Conservation (phyloP, 2,797 vertebrate species). For the Protosalanx chinensis region DNA sequence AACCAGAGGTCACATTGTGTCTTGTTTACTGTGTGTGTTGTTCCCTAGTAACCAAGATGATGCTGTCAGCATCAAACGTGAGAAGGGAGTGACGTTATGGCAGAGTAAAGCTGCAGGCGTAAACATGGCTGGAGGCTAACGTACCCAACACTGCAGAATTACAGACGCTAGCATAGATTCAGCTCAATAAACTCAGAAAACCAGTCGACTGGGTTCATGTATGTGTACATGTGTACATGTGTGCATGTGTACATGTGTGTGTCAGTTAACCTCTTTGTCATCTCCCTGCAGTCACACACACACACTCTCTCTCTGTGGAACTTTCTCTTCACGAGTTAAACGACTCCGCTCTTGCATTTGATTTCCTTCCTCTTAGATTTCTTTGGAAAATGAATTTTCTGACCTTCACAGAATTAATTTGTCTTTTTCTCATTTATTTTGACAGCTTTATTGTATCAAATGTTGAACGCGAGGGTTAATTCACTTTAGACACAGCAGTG, state of each 20-base stretch:
- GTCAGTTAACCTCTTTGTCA: neutral
- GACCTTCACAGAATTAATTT: slow-evolving; percentile 28
- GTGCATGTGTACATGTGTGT: neutral
- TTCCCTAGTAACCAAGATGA: neutral
- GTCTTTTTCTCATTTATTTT: slow-evolving; percentile 7
- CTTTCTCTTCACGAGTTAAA: slow-evolving; percentile 5
- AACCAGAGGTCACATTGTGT: neutral
- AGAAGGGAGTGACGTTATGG: slow-evolving; percentile 27
- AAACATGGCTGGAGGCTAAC: slow-evolving; percentile 7
- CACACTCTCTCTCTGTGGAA: neutral
- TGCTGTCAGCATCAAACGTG: slow-evolving; percentile 25
- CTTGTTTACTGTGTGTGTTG: slow-evolving; percentile 30
- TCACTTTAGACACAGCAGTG: slow-evolving; percentile 56
- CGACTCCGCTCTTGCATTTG: slow-evolving; percentile 29
- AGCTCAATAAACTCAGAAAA: slow-evolving; percentile 16
- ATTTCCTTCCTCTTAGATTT: slow-evolving; percentile 20
- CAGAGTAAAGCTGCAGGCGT: neutral
- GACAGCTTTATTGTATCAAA: slow-evolving; percentile 57
- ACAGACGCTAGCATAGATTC: neutral
- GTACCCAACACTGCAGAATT: neutral
- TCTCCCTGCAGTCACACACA: neutral
- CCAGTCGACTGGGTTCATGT: neutral
- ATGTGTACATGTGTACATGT: neutral
- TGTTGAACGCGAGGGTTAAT: slow-evolving; percentile 44
- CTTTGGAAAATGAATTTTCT: slow-evolving; percentile 18